A percentile compares a stretch with the other conserved stretches of the same genome.
These are phyloP conservation scores for Promerops cafer DNA, from an alignment of 2,113 vertebrate species.

Conservation along the genomic window DNA sequence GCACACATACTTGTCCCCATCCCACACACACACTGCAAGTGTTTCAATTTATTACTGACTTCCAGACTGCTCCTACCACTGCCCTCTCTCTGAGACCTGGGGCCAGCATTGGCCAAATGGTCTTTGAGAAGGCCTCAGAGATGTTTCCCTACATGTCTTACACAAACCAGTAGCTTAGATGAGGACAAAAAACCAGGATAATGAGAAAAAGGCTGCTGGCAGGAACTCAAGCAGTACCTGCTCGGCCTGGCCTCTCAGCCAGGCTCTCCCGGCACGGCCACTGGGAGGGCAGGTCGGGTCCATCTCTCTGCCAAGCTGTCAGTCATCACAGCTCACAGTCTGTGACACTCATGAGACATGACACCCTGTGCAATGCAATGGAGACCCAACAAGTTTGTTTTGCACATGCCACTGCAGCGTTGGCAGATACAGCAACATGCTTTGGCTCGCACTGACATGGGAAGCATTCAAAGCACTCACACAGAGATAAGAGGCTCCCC, in stretches of 20 bases:
- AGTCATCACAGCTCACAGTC: neutral
- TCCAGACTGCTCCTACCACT: neutral
- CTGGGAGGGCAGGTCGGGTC: neutral
- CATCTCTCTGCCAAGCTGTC: neutral
- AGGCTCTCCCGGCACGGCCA: fast-evolving
- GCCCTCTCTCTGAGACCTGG: neutral
- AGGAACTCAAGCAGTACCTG: neutral
- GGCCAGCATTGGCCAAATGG: fast-evolving
- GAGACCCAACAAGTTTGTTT: neutral
- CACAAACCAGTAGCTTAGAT: neutral
- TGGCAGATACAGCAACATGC: neutral
- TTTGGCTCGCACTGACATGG: neutral
- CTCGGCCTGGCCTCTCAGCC: neutral
- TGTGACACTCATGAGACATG: neutral
- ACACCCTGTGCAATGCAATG: neutral
- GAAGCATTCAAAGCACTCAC: neutral
- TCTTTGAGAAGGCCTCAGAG: neutral
- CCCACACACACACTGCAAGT: neutral
- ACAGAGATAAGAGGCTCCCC: neutral
- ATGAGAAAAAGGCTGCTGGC: neutral
- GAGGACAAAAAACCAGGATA: neutral
- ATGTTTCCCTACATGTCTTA: neutral
- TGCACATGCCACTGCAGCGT: neutral
- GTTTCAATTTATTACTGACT: neutral
- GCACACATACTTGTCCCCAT: neutral